Evolutionary conservation across 2,113 vertebrate genomes (phyloP).

Genomic region (Brienomyrus longianalis): DNA sequence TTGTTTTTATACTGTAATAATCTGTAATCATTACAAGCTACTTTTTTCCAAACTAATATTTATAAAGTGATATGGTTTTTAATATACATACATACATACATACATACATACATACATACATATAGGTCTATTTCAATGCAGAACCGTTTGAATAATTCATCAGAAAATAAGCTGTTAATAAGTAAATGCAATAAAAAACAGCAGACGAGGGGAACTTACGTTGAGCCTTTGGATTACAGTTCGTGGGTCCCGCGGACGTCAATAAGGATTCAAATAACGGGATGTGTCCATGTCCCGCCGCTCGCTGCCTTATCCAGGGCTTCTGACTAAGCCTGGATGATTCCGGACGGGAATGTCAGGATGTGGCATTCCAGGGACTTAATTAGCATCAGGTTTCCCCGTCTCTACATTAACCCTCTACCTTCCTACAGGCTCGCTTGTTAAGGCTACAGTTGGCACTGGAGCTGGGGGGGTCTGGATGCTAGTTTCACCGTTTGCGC

Average conservation of each 20-base stretch:
- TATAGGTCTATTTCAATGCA: background rate
- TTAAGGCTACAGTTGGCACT: background rate
- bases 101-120: background rate
- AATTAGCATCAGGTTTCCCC: constrained; percentile 71
- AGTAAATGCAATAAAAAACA: background rate
- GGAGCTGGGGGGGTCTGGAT: constrained; percentile 14
- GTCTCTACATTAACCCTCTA: constrained; percentile 59
- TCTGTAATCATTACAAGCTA: background rate
- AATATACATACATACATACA: background rate
- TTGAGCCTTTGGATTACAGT: background rate
- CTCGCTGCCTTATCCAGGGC: constrained; percentile 17
- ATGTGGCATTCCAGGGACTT: constrained; percentile 61
- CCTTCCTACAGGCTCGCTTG: constrained; percentile 21
- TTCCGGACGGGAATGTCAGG: constrained; percentile 44
- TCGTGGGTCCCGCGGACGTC: constrained; percentile 18
- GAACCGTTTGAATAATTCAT: background rate
- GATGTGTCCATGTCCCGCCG: constrained; percentile 34
- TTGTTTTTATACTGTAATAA: background rate
- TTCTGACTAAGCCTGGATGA: constrained; percentile 41
- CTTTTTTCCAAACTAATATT: background rate
- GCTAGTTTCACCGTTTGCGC: background rate
- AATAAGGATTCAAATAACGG: constrained; percentile 43
- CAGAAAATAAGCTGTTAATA: background rate
- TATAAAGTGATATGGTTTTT: background rate
- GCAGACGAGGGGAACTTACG: background rate